phyloP scores from a whole-genome alignment of 2,888 invertebrate species.

The Cyaniris semiargus region DNA sequence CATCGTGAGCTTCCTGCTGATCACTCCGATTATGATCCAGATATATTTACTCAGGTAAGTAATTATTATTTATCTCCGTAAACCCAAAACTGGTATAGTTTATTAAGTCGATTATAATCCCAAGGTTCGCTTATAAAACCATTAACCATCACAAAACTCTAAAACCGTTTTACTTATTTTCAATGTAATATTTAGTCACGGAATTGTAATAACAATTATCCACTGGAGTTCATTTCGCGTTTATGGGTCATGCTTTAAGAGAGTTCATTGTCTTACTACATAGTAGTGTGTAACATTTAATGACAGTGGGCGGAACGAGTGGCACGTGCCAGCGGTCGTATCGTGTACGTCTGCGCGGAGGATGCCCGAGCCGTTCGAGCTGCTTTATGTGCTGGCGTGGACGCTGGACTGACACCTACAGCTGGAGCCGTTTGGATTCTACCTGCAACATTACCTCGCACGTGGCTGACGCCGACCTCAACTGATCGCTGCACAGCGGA shows the following conservation, averaged over 20 bases:
- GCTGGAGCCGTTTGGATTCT: slow-evolving; percentile 93
- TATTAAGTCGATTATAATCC: background rate
- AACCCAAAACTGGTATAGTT: background rate
- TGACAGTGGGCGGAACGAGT: slow-evolving; percentile 59
- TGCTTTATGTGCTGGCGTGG: slow-evolving; percentile 91
- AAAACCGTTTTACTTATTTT: background rate
- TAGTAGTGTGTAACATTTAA: background rate
- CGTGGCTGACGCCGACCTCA: slow-evolving; percentile 83
- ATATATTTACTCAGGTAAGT: slow-evolving; percentile 40
- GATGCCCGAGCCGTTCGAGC: slow-evolving; percentile 85
- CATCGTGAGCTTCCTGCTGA: slow-evolving; percentile 66
- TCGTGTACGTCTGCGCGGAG: slow-evolving; percentile 90
- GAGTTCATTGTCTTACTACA: slow-evolving; percentile 2
- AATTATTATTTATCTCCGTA: background rate
- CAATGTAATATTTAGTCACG: slow-evolving; percentile 8
- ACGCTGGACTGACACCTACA: slow-evolving; percentile 83
- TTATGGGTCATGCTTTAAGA: background rate
- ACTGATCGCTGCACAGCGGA: slow-evolving; percentile 77
- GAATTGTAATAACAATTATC: slow-evolving; percentile 8
- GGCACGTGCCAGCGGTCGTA: slow-evolving; percentile 77
- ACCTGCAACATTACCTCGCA: slow-evolving; percentile 84
- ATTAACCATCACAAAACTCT: background rate
- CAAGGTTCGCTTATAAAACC: background rate
- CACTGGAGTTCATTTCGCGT: background rate
- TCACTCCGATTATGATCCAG: slow-evolving; percentile 46